Conservation (phyloP, 2,888 invertebrate species). For the Cephus pulcher region DNA sequence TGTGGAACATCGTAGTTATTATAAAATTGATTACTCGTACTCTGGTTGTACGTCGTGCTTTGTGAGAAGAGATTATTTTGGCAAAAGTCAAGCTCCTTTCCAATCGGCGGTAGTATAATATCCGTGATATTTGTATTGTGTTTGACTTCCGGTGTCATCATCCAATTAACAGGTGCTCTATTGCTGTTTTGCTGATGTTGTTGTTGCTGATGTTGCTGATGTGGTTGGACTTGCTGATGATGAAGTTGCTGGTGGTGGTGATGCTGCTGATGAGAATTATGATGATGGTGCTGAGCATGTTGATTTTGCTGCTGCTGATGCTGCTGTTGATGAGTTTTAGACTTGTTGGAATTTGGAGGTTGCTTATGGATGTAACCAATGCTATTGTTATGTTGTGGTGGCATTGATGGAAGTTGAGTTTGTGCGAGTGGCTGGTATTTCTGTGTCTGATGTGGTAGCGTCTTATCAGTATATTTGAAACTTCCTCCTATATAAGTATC, state of each 20-base stretch:
- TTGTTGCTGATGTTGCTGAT: conserved; percentile 53
- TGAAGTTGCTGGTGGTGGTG: conserved; percentile 31
- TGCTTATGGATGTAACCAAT: conserved; percentile 36
- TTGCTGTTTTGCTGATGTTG: conserved; percentile 53
- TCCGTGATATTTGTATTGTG: conserved; percentile 63
- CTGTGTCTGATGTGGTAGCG: conserved; percentile 48
- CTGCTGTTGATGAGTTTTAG: conserved; percentile 12
- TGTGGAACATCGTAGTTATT: conserved; percentile 62
- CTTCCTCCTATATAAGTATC: conserved; percentile 53
- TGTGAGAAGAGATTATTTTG: conserved; percentile 63
- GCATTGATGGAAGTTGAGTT: conserved; percentile 38
- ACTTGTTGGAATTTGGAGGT: conserved; percentile 17
- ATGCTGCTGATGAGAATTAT: conserved; percentile 30
- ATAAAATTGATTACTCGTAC: conserved; percentile 60
- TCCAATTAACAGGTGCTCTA: conserved; percentile 72
- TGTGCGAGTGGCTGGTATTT: conserved; percentile 57
- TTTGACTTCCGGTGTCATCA: conserved; percentile 71
- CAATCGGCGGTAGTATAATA: conserved; percentile 67
- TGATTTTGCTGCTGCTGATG: conserved; percentile 23
- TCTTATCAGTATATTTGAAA: conserved; percentile 55
- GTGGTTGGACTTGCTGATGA: conserved; percentile 30
- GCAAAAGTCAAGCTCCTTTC: conserved; percentile 64
- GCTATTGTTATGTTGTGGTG: conserved; percentile 52
- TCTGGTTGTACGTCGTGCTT: conserved; percentile 58
- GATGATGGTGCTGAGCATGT: conserved; percentile 13